Evolutionary conservation across 2,797 vertebrate species (phyloP).

Genomic region (Scyliorhinus canicula): DNA sequence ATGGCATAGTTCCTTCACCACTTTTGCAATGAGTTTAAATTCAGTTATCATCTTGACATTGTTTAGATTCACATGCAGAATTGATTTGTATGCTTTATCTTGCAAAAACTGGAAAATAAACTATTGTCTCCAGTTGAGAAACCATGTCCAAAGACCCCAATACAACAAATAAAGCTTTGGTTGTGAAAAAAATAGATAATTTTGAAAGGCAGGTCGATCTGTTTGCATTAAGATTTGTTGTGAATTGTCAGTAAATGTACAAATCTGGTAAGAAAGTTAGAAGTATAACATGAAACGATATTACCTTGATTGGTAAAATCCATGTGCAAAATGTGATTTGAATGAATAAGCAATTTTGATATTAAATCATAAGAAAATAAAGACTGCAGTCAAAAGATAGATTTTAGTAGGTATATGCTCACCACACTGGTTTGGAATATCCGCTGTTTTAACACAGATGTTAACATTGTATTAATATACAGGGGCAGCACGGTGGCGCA

Average conservation of each 20-base stretch:
- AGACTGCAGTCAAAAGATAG: not conserved
- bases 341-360: not conserved
- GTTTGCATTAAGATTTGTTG: not conserved
- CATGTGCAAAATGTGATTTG: not conserved
- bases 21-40: not conserved
- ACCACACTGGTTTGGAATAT: not conserved
- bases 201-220: not conserved
- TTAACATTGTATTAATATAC: not conserved
- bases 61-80: not conserved
- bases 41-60: not conserved
- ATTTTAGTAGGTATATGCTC: too few species aligned
- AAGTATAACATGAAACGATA: not conserved
- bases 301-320: not conserved
- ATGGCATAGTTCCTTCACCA: not conserved
- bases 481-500: too few species aligned
- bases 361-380: not conserved
- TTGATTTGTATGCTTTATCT: not conserved
- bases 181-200: not conserved
- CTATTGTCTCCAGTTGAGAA: not conserved
- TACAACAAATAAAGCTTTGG: not conserved
- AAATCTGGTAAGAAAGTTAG: not conserved
- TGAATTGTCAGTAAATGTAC: not conserved
- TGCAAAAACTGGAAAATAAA: not conserved
- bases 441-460: not conserved
- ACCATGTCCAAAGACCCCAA: not conserved